Conservation (phyloP, 2,888 invertebrate genomes). For the Hirtodrosophila alboralis region DNA sequence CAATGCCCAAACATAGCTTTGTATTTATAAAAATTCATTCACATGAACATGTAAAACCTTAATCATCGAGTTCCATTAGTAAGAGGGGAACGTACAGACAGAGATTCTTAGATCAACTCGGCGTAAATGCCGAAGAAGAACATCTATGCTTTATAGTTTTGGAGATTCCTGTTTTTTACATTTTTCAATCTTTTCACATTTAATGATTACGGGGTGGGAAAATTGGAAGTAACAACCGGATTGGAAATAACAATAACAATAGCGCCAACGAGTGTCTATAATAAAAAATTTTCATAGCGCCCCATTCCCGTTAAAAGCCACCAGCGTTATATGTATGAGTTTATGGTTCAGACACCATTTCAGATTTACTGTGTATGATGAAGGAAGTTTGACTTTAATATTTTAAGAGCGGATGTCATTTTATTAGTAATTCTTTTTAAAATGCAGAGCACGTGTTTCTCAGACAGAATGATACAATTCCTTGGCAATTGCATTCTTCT, state of each 20-base stretch:
- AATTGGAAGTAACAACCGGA: slow-evolving; percentile 8
- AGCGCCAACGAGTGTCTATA: slow-evolving; percentile 49
- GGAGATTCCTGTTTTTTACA: too few species aligned
- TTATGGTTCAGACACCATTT: slow-evolving; percentile 19
- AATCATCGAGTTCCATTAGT: too few species aligned
- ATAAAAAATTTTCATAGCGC: slow-evolving; percentile 68
- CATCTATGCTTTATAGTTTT: too few species aligned
- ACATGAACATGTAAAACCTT: too few species aligned
- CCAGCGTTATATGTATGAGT: slow-evolving; percentile 5
- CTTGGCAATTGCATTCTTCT: not conserved
- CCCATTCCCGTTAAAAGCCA: slow-evolving; percentile 45
- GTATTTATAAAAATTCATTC: too few species aligned
- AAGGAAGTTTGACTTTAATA: slow-evolving; percentile 25
- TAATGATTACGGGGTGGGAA: too few species aligned
- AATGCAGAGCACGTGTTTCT: slow-evolving; percentile 27
- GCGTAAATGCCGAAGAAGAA: too few species aligned
- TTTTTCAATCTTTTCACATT: slow-evolving; percentile 58
- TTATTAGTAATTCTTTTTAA: slow-evolving; percentile 27
- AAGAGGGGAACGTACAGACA: too few species aligned
- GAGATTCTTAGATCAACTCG: too few species aligned
- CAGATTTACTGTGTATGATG: slow-evolving; percentile 4
- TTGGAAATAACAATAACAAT: slow-evolving; percentile 12
- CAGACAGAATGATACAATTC: slow-evolving; percentile 2
- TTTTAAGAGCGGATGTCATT: slow-evolving; percentile 19
- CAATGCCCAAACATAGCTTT: too few species aligned